Base-by-base conservation (phyloP, 2,797 vertebrate species). In the Hippopotamyrus pictus region DNA sequence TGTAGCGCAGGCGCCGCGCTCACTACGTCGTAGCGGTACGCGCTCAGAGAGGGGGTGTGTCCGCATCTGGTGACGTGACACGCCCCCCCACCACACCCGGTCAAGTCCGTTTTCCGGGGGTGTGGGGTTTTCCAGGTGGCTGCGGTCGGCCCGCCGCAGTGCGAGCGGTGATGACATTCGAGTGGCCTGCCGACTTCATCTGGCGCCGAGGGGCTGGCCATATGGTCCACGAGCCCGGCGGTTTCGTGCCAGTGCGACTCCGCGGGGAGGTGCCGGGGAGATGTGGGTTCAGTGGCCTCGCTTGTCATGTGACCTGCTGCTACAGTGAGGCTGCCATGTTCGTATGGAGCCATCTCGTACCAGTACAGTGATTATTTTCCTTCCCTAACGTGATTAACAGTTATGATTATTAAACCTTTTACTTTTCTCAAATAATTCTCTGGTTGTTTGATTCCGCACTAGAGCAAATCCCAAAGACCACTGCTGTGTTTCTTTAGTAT, bases 61-160 rank as follows among this genome's bases (percentile, higher is more conserved):
- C 62, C 25, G 25, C 62, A 69, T 69, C 62, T 69, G 62, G 33
- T 25, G 9, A 76, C 9, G 37, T 25, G 73, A 44, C 22, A 0
- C 37, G 2, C 73, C 69, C 69, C 33, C 29, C 29, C 25, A 0
- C 19, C 65, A 1, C 62, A 0, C 9, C 62, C 3, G 11, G 1
- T 69, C 62, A 5, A 14, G 62, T 69, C 62, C 9, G 3, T 69
- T 14, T 69, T 14, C 65, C 65, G 65, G 65, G 65, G 65, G 65
- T 37, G 65, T 14, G 65, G 65, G 65, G 65, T 37, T 33, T 73
- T 73, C 65, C 73, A 88, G 76, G 88, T 82, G 73, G 88, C 76
- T 29, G 50, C 14, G 29, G 37, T 3, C 53, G 9, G 29, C n/a
- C 33, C 69, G 14, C 29, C 53, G 51, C 48, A 57, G 51, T 9